Base-by-base conservation (phyloP, 2,888 invertebrate species). In the Himalopsyche anomala region DNA sequence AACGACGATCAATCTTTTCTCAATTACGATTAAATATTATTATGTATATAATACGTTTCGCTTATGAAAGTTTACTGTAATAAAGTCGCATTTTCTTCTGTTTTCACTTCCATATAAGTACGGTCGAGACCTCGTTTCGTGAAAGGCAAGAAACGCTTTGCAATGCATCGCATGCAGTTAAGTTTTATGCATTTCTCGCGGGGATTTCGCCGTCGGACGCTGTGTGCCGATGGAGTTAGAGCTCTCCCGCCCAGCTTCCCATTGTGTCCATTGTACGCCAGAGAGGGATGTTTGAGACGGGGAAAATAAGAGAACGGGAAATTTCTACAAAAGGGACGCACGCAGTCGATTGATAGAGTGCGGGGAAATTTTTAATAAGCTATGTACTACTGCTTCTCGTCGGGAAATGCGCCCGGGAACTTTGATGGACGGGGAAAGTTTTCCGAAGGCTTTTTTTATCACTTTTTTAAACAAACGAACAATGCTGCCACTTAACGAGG, bases 281-380 rank as follows among this genome's bases (percentile, higher is more conserved):
- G 38, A 83, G 69, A 83, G 74, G 74, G 74, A 74, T 74, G 74
- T 74, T 74, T 74, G 83, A 69, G 83, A 69, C 69, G 83, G 17
- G 74, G 12, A 19, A 74, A 74, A 74, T 74, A 74, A 74, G 36
- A 74, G 74, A 74, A 36, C 74, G 74, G 74, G 38, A 74, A 74
- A 74, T 74, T 38, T 38, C 36, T 5, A 38, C 74, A 74, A 74
- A 38, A 74, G 74, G 74, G 74, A 74, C 74, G 74, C 74, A 74
- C 74, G 74, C 74, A 74, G 74, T 74, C 74, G 74, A 74, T 74
- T 74, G 74, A 74, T 74, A 74, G 74, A 74, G 74, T 74, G 74
- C 74, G 74, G 74, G 83, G 69, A 83, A 83, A 69, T 83, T 83
- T 83, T 83, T 83, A 83, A 83, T 83, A 83, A 83, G 82, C 83